phyloP scores from a whole-genome alignment of 2,888 invertebrate species.

The Amphipoea oculea region DNA sequence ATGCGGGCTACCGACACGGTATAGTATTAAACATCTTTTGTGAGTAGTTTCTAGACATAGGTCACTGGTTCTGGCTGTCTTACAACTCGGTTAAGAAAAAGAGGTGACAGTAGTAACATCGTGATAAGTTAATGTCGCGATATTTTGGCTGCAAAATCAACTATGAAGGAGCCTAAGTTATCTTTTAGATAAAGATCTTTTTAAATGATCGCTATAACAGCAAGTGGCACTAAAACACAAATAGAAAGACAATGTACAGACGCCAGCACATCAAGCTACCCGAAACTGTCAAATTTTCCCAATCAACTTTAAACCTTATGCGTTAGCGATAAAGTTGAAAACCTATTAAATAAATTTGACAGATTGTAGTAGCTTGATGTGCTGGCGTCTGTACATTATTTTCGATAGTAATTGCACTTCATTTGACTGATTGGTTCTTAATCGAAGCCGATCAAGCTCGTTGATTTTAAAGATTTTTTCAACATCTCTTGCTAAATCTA shows the following conservation, averaged over 20 bases:
- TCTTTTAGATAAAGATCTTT: background rate
- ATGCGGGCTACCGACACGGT: constrained; percentile 70
- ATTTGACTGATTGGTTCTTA: background rate
- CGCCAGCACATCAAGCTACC: no score
- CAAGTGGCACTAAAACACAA: background rate
- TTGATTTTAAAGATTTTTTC: background rate
- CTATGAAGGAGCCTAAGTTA: background rate
- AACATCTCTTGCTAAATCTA: background rate
- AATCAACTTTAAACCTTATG: no score
- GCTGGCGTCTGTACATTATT: background rate
- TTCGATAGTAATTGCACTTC: background rate
- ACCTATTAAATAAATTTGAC: no score
- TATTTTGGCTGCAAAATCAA: background rate
- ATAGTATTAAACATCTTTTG: constrained; percentile 64
- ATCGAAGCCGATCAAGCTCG: background rate
- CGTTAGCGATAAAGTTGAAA: no score
- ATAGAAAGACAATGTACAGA: background rate
- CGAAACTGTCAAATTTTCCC: no score
- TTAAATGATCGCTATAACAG: background rate
- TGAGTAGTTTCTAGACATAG: constrained; percentile 51
- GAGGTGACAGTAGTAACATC: background rate
- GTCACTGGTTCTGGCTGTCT: constrained; percentile 21
- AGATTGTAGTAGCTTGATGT: no score
- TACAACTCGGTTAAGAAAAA: background rate
- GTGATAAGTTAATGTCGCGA: background rate